Evolutionary conservation across 1,140 invertebrate genomes (phyloP), one percentile per base, ranked within the genome.

Genomic region (Anastrepha ludens): DNA sequence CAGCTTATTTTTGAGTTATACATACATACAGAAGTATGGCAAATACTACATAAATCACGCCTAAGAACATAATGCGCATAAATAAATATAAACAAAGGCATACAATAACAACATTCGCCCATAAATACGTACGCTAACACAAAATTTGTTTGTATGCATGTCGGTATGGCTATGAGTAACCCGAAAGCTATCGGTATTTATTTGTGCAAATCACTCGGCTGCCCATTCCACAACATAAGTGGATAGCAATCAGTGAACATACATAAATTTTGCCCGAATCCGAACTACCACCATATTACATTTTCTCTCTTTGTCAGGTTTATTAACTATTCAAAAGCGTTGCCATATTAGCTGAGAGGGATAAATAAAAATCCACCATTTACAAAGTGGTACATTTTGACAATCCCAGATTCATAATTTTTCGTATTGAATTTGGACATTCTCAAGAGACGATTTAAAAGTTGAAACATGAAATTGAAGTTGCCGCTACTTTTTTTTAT

Each of bases 201-300:
- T 81, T 81, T 55, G 47, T 74, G 67, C 67, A 47, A 47, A 74
- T 74, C 67, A 17, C 41, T 74, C 67, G 67, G 20, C 17, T 81
- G 47, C n/a, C 47, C 74, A 81, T 81, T 55, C 47, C 47, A 20
- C 17, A 55, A 9, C n/a, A 55, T 81, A 81, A 81, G 44, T 29
- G 47, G 74, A 58, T 81, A 20, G 74, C 47, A 81, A 81, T 81
- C 74, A 11, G 74, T 81, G 74, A 55, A 81, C 50, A 55, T 55
- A 55, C 20, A 81, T 55, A 81, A 81, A 55, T 50, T 55, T 81
- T 81, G 74, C 47, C 44, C 47, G 47, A 81, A 81, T 81, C 55
- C n/a, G 20, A 29, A 55, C 47, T 44, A 17, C 17, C 44, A 81
- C 74, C 47, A 55, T 55, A 58, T 81, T 20, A 81, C n/a, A 50